Conservation (phyloP, 2,797 vertebrate genomes). For the Siniperca undulata region DNA sequence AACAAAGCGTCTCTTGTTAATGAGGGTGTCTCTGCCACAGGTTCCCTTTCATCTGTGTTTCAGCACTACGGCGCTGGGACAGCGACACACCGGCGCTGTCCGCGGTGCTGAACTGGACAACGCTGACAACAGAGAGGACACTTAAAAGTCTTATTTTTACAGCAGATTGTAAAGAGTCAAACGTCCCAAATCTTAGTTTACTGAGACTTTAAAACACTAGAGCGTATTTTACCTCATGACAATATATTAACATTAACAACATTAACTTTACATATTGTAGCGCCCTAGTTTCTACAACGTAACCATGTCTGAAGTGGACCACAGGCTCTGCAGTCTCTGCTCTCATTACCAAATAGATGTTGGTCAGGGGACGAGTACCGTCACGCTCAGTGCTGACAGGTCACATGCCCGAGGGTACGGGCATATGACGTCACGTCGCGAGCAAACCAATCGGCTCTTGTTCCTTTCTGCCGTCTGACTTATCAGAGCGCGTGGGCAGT, state of each 20-base stretch:
- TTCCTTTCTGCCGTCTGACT: constrained; percentile 57
- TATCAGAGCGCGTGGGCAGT: constrained; percentile 77
- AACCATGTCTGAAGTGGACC: background rate
- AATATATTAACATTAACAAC: background rate
- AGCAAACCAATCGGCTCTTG: constrained; percentile 68
- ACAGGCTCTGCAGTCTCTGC: constrained; percentile 13
- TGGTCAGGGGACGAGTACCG: constrained; percentile 45
- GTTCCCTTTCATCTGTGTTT: constrained; percentile 41
- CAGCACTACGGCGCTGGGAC: constrained; percentile 63
- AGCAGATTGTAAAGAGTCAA: background rate
- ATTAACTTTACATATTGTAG: background rate
- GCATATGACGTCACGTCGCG: constrained; percentile 57
- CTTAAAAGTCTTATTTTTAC: background rate
- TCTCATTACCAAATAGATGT: constrained; percentile 29
- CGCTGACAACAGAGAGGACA: background rate
- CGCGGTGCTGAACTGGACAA: constrained; percentile 77
- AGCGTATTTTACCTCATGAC: background rate
- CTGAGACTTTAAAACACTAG: background rate
- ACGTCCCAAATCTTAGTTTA: background rate
- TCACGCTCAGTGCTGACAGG: constrained; percentile 50
- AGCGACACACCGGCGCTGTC: constrained; percentile 76
- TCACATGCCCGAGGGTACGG: constrained; percentile 49
- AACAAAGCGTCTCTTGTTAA: background rate
- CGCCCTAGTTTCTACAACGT: constrained; percentile 6
- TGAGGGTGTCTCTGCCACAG: constrained; percentile 18